phyloP scores from a whole-genome alignment of 2,888 invertebrate genomes.

The Acrobasis suavella region DNA sequence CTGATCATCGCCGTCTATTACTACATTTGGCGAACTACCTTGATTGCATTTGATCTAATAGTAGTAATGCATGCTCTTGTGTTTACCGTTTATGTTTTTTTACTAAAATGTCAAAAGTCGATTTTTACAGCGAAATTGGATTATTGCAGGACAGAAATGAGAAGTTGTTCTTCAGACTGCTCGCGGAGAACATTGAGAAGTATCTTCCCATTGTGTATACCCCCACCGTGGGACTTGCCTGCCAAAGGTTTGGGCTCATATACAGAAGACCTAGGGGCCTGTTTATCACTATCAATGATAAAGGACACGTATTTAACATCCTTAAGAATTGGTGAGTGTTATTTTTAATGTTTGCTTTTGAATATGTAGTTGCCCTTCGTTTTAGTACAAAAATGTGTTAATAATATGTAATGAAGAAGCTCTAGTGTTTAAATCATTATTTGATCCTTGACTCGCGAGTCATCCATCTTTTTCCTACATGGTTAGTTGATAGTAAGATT shows the following conservation, averaged over 20 bases:
- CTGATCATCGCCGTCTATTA: too few species aligned
- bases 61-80: too few species aligned
- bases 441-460: too few species aligned
- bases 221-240: conserved; percentile 98
- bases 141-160: conserved; percentile 95
- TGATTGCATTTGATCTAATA: too few species aligned
- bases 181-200: conserved; percentile 95
- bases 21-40: too few species aligned
- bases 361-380: too few species aligned
- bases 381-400: too few species aligned
- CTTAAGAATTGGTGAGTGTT: conserved; percentile 92
- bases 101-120: background rate
- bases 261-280: conserved; percentile 97
- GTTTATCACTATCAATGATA: conserved; percentile 97
- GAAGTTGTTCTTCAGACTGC: conserved; percentile 95
- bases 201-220: conserved; percentile 99
- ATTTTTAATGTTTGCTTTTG: background rate
- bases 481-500: too few species aligned
- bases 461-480: too few species aligned
- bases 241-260: conserved; percentile 97
- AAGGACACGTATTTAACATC: conserved; percentile 95
- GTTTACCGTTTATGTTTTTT: background rate
- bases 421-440: too few species aligned
- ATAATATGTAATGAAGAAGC: too few species aligned
- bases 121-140: conserved; percentile 47